Conservation (phyloP, 2,888 invertebrate species). For the Calliscelio sp. region DNA sequence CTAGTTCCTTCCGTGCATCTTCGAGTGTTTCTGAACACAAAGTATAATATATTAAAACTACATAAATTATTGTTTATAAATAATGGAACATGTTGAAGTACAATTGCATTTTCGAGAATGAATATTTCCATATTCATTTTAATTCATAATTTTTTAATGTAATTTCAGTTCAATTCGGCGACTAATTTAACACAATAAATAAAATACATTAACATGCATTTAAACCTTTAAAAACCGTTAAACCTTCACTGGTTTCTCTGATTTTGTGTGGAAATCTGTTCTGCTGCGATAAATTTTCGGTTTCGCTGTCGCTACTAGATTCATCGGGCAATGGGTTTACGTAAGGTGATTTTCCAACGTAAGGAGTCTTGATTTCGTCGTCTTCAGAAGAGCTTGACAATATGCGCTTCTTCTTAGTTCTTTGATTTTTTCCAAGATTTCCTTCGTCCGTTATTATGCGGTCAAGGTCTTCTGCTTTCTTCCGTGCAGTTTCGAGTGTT, state of each 20-base stretch:
- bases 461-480: neutral
- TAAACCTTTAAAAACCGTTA: no score
- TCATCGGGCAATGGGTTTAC: neutral
- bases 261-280: slow-evolving; percentile 15
- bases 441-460: neutral
- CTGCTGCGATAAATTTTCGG: neutral
- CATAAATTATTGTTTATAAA: neutral
- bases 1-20: neutral
- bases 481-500: neutral
- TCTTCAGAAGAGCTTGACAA: neutral
- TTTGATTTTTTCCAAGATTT: neutral
- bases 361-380: neutral
- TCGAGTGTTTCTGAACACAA: neutral
- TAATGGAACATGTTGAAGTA: neutral
- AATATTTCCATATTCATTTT: no score
- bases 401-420: neutral
- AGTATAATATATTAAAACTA: neutral
- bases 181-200: no score
- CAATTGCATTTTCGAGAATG: neutral
- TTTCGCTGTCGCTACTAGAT: slow-evolving; percentile 12
- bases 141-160: no score
- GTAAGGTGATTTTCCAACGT: neutral
- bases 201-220: no score
- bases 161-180: no score
- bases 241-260: neutral